Evolutionary conservation across 1,140 invertebrate genomes (phyloP).

Genomic region (Acromyrmex charruanus): DNA sequence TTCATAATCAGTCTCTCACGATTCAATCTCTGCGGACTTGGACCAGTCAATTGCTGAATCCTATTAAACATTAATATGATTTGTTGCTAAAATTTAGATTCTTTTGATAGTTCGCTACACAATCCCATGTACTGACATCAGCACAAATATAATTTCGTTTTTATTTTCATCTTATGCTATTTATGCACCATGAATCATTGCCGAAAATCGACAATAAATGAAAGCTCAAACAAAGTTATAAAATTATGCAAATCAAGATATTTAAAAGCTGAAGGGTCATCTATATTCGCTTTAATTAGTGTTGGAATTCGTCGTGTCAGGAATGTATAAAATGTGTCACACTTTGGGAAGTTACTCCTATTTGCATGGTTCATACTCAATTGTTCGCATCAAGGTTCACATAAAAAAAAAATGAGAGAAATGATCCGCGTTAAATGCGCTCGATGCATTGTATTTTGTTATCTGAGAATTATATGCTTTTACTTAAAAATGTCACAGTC

Average conservation of each 20-base stretch:
- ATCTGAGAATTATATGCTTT: neutral
- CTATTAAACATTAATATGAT: neutral
- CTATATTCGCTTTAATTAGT: slow-evolving; percentile 39
- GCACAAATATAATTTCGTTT: neutral
- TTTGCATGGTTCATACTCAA: neutral
- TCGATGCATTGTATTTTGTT: neutral
- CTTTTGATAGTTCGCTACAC: neutral
- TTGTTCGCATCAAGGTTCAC: neutral
- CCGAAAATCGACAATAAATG: neutral
- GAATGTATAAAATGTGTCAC: slow-evolving; percentile 67
- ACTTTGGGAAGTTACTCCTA: neutral
- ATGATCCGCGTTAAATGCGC: neutral
- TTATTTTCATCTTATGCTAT: neutral
- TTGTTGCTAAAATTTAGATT: neutral
- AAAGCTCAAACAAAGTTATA: neutral
- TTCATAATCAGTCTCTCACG: neutral
- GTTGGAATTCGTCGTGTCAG: slow-evolving; percentile 55
- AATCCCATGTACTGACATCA: neutral
- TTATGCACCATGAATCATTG: neutral
- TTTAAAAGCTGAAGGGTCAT: neutral
- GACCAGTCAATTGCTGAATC: neutral
- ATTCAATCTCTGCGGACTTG: neutral
- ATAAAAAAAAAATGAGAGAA: neutral
- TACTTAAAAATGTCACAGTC: neutral
- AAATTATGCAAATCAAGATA: slow-evolving; percentile 3